phyloP scores from a whole-genome alignment of 2,888 invertebrate species.

The Drosophila meridiana region DNA sequence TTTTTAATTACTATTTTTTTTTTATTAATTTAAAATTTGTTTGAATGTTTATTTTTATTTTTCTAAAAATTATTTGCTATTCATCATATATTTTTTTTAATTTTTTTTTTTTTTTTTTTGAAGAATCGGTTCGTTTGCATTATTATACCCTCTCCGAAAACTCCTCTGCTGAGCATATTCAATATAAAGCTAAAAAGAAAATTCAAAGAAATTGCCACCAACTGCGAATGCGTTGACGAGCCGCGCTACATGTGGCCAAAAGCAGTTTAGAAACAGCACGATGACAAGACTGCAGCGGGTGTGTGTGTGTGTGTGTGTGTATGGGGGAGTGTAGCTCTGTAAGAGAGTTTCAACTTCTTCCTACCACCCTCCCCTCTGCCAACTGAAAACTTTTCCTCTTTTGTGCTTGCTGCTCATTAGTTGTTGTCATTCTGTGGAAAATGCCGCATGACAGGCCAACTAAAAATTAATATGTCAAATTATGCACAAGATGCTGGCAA shows the following conservation, averaged over 20 bases:
- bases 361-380: rapidly evolving
- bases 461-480: constrained; percentile 78
- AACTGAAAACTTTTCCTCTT: not conserved
- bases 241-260: constrained; percentile 57
- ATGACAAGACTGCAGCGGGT: not conserved
- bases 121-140: too few relatives aligned
- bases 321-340: not conserved
- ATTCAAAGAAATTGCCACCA: constrained; percentile 67
- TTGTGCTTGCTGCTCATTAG: constrained; percentile 48
- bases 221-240: constrained; percentile 48
- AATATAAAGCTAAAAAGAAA: constrained; percentile 17
- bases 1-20: too few relatives aligned
- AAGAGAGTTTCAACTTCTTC: not conserved
- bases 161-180: not conserved
- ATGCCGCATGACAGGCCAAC: constrained; percentile 55
- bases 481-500: constrained; percentile 57
- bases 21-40: too few relatives aligned
- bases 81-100: not conserved
- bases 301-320: not conserved
- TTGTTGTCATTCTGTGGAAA: constrained; percentile 61
- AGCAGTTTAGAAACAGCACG: constrained; percentile 31
- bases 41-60: too few relatives aligned
- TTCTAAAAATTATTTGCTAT: too few relatives aligned
- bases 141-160: not conserved
- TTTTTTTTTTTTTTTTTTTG: too few relatives aligned